Conservation (phyloP, 1,140 invertebrate genomes). For the Daktulosphaira vitifoliae region DNA sequence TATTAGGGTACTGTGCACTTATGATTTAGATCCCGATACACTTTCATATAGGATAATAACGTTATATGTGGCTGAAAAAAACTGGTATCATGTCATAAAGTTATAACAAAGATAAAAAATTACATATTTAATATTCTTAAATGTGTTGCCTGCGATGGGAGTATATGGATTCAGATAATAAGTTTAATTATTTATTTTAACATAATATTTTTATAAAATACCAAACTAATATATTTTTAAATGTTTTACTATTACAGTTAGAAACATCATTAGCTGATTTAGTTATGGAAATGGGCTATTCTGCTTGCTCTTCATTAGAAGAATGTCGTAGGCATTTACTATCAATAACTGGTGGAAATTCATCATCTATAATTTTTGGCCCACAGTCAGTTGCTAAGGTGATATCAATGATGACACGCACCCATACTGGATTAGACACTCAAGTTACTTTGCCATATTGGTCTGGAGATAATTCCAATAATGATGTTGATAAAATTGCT, state of each 20-base stretch:
- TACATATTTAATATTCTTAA: too few species aligned
- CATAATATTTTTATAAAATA: too few species aligned
- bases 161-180: too few species aligned
- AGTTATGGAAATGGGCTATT: slow-evolving; percentile 80
- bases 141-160: too few species aligned
- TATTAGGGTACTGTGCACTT: too few species aligned
- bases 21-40: too few species aligned
- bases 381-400: slow-evolving; percentile 74
- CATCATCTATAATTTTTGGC: slow-evolving; percentile 38
- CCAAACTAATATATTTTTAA: too few species aligned
- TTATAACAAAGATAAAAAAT: too few species aligned
- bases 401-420: slow-evolving; percentile 76
- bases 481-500: slow-evolving; percentile 32
- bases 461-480: slow-evolving; percentile 34
- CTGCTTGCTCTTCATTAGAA: slow-evolving; percentile 76
- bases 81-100: too few species aligned
- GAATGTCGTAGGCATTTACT: slow-evolving; percentile 77
- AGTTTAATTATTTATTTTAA: too few species aligned
- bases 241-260: slow-evolving; percentile 43
- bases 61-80: too few species aligned
- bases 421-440: slow-evolving; percentile 63
- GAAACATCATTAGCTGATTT: slow-evolving; percentile 69
- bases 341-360: slow-evolving; percentile 65
- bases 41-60: too few species aligned
- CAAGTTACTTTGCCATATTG: slow-evolving; percentile 38